Evolutionary conservation across 2,888 invertebrate species (phyloP), one percentile per base, ranked within the genome.

Genomic region (Periphyllus acericola): DNA sequence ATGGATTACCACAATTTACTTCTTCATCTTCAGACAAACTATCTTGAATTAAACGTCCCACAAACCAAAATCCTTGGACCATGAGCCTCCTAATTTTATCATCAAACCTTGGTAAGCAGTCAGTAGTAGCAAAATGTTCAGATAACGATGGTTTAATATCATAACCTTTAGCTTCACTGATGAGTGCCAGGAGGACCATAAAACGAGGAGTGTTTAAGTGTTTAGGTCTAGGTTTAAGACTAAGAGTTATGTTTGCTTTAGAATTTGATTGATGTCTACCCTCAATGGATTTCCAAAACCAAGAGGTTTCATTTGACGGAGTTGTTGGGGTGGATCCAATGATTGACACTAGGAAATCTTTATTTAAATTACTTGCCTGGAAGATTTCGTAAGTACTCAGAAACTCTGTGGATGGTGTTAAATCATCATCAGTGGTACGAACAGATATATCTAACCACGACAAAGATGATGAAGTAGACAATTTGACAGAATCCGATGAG

Each of bases 311-410:
- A 87, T 32, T 74, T 46, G 81, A 29, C 9, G 87, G 25, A 78
- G 29, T 83, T 29, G 83, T 68, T 40, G 60, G 14, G 1, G 46
- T 84, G 34, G 83, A 89, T 4, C 66, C 92, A 91, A 90, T 91
- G 91, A 89, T 92, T 92, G 92, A 92, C 0, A 92, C 92, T 46
- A 92, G 89, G 88, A 94, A 91, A 90, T 94, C 94, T 90, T 94
- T 92, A 52, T 94, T 92, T 89, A 94, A 91, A 90, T 94, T 94
- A 88, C 94, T 92, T 9, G 94, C 94, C 91, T 94, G 79, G 19
- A 87, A 87, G 8, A 87, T 25, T 74, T 87, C 87, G 74, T 87
- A 87, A 2, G 81, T 87, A 74, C 60, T 87, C 6, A 87, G 3
- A 4, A 5, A 46, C 17, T 87, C 87, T 29, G 81, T 81, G 19